Base-by-base conservation (phyloP, 92 coral and sea anemone genomes). In the Epizoanthus rinbou region DNA sequence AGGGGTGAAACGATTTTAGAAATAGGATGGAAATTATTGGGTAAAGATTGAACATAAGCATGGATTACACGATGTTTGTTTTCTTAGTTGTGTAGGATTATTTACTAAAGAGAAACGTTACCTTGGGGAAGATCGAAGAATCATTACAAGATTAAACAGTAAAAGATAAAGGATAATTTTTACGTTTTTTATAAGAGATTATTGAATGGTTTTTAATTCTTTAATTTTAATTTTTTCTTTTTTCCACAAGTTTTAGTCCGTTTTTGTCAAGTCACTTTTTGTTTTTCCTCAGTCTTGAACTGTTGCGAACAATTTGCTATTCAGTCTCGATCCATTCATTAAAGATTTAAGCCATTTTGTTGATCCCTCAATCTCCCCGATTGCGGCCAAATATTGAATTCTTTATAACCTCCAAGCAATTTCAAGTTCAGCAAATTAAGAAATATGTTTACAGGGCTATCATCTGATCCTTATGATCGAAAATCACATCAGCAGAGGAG, bases 301-400 rank as follows among this genome's bases (percentile, higher is more conserved):
- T 57, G 3, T 52, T 35, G 22, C 69, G 41, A 76, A 57, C 70
- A 76, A 31, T 76, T 76, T 76, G 67, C 6, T 6, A 3, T 37
- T 35, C 39, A 35, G 39, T 35, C 39, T n/a, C n/a, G n/a, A n/a
- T 35, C 25, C 11, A 25, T 35, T 59, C 45, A 37, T 76, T 76
- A 76, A 76, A 76, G 19, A 76, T 76, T 76, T 76, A 76, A 76
- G 54, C 56, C 31, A 50, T 75, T 35, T 19, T 58, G 19, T 76
- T 76, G 59, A 76, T 59, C 57, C 59, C 28, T 76, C 41, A 57
- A 58, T 76, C 64, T 76, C 39, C 62, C 57, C 33, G 53, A 59
- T 37, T 37, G 43, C 6, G 43, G 43, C 43, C 15, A 76, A 33
- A 35, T 69, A 35, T 57, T 76, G 68, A 39, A 57, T 37, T 37